A percentile compares a stretch with the other conserved stretches of the same genome.
Evolutionary conservation across 2,113 vertebrate species (phyloP).

Genomic region (Sinocyclocheilus rhinocerous): DNA sequence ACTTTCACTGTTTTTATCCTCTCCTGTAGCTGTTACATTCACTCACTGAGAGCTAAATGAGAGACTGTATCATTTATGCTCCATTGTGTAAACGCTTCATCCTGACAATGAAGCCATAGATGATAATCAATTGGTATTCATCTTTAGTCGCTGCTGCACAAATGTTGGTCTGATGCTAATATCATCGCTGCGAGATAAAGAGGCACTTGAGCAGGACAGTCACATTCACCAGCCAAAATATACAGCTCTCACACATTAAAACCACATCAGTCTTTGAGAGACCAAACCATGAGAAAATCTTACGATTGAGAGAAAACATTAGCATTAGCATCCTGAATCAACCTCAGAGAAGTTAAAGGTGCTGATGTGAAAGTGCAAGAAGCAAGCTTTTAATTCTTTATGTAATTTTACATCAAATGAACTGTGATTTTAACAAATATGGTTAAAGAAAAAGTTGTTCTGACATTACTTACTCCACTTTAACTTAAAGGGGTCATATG

Average conservation of each 20-base stretch:
- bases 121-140: constrained; percentile 32
- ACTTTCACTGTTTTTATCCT: not conserved
- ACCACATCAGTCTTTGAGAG: not conserved
- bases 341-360: not conserved
- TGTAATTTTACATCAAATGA: not conserved
- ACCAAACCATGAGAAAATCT: not conserved
- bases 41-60: not conserved
- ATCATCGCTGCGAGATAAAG: constrained; percentile 20
- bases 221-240: constrained; percentile 6
- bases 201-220: not conserved
- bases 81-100: constrained; percentile 13
- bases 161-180: constrained; percentile 25
- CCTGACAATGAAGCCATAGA: not conserved
- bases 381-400: not conserved
- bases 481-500: no score
- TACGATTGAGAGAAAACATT: not conserved
- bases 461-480: not conserved
- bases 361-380: not conserved
- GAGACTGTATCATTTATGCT: not conserved
- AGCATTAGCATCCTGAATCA: not conserved
- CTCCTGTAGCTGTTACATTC: not conserved
- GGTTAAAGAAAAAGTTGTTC: not conserved
- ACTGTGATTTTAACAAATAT: not conserved
- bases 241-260: constrained; percentile 11
- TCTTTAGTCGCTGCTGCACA: not conserved